Percentiles rank a stretch among this genome's conserved stretches.
Evolutionary conservation across 2,888 invertebrate species (phyloP).

Genomic region (Mythimna vitellina): DNA sequence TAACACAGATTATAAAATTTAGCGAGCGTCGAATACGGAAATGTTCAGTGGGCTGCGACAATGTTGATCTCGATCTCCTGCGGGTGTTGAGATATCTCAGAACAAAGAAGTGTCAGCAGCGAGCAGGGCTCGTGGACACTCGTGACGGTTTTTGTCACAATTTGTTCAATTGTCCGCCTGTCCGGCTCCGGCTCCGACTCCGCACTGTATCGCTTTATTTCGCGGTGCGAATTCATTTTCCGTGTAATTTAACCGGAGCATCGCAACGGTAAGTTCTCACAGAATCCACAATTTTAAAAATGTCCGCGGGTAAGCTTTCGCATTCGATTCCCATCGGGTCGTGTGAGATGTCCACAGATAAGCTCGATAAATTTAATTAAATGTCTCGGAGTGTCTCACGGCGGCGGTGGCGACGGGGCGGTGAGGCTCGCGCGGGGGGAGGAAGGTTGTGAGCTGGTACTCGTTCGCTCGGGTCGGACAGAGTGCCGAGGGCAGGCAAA

Average conservation of each 20-base stretch:
- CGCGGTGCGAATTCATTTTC: slow-evolving; percentile 66
- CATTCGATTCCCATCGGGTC: slow-evolving; percentile 83
- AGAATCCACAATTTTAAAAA: slow-evolving; percentile 81
- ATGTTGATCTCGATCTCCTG: not conserved
- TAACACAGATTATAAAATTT: not conserved
- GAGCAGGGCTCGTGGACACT: slow-evolving; percentile 61
- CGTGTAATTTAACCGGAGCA: slow-evolving; percentile 65
- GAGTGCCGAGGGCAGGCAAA: slow-evolving; percentile 75
- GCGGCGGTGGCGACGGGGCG: slow-evolving; percentile 43
- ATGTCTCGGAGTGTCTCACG: slow-evolving; percentile 75
- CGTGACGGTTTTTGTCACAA: slow-evolving; percentile 76
- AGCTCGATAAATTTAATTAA: slow-evolving; percentile 89
- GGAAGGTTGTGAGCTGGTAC: slow-evolving; percentile 30
- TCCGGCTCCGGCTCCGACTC: slow-evolving; percentile 56
- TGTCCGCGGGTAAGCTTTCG: slow-evolving; percentile 75
- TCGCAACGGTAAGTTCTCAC: slow-evolving; percentile 76
- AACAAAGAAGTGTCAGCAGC: slow-evolving; percentile 43
- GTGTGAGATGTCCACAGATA: slow-evolving; percentile 84
- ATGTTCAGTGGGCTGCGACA: not conserved
- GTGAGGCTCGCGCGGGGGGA: slow-evolving; percentile 52
- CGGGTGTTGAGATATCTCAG: slow-evolving; percentile 20
- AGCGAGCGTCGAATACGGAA: not conserved
- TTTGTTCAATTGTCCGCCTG: slow-evolving; percentile 76
- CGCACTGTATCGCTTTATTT: slow-evolving; percentile 70
- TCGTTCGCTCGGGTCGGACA: slow-evolving; percentile 46